These are phyloP conservation scores for Syngnathus floridae DNA, from an alignment of 2,113 vertebrate genomes.

Conservation along the genomic window DNA sequence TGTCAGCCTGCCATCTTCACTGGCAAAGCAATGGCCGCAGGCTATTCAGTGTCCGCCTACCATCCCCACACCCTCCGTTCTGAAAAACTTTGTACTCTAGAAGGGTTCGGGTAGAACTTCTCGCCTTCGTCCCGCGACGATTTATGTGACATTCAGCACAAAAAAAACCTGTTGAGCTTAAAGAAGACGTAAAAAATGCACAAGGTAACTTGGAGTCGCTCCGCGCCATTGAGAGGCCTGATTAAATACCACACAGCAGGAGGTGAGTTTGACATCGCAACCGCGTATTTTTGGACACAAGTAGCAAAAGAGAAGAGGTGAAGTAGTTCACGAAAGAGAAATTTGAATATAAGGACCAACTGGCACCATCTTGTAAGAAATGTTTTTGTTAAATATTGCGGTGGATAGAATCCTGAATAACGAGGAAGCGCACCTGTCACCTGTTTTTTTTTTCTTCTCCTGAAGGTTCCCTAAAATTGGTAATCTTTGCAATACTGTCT, in stretches of 20 bases:
- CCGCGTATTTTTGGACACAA: background rate
- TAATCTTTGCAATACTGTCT: no score
- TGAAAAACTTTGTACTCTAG: background rate
- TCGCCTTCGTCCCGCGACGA: background rate
- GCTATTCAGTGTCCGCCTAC: background rate
- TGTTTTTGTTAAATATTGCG: no score
- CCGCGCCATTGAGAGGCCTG: background rate
- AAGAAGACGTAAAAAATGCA: background rate
- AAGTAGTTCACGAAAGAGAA: no score
- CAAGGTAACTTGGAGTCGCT: background rate
- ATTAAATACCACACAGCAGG: conserved; percentile 42
- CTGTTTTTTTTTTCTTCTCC: no score
- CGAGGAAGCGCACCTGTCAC: no score
- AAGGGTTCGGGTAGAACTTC: background rate
- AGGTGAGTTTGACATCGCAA: conserved; percentile 60
- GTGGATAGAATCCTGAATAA: no score
- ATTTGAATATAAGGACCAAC: no score
- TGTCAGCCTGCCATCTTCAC: no score
- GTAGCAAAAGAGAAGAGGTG: no score
- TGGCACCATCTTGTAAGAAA: no score
- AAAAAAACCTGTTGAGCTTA: no score
- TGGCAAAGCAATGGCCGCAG: background rate
- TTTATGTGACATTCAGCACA: background rate
- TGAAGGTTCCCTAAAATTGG: no score
- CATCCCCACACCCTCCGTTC: background rate